Percentiles rank a stretch among this genome's conserved stretches.
phyloP scores from a whole-genome alignment of 2,797 vertebrate genomes.

The Coendou prehensilis region DNA sequence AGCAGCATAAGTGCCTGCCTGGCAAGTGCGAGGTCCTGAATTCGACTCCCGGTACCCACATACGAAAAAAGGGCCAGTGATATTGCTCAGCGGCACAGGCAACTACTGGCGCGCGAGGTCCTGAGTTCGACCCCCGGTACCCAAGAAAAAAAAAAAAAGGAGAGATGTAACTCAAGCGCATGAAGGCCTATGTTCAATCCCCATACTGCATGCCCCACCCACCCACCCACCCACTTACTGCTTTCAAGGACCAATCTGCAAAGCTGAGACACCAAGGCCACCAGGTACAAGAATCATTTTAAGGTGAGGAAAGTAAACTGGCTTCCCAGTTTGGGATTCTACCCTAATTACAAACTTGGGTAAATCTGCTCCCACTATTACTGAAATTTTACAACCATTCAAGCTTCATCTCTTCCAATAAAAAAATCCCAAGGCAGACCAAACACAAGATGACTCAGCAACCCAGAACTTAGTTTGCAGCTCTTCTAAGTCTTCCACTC shows the following conservation, averaged over 20 bases:
- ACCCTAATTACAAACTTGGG: neutral
- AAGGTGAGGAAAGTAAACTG: neutral
- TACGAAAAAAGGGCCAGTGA: too few species aligned
- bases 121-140: too few species aligned
- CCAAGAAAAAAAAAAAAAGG: neutral
- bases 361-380: neutral
- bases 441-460: slow-evolving; percentile 23
- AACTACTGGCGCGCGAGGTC: too few species aligned
- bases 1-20: too few species aligned
- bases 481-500: neutral
- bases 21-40: too few species aligned
- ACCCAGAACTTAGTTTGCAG: neutral
- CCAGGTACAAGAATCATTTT: neutral
- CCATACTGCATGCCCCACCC: neutral
- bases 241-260: slow-evolving; percentile 6
- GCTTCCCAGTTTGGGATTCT: neutral
- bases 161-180: neutral
- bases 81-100: too few species aligned
- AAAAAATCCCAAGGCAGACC: slow-evolving; percentile 31
- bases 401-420: slow-evolving; percentile 27
- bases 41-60: too few species aligned
- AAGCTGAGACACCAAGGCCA: neutral
- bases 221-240: neutral
- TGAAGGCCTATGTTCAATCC: neutral
- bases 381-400: slow-evolving; percentile 28